These are phyloP conservation scores for Rhopalosiphum maidis DNA, from an alignment of 1,140 invertebrate species.

Conservation along the genomic window DNA sequence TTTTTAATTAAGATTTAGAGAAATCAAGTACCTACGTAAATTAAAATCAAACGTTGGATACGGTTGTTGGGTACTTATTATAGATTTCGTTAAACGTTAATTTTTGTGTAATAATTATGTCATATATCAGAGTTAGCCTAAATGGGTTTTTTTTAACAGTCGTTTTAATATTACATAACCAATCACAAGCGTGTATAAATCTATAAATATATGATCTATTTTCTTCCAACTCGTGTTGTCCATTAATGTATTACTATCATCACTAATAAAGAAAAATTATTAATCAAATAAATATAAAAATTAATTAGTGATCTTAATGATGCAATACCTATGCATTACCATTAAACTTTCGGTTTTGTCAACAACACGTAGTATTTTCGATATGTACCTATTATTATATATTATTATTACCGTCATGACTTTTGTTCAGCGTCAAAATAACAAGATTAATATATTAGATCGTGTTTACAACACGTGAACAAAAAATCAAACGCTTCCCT, in stretches of 20 bases:
- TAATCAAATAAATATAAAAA: not conserved
- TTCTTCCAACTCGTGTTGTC: too few relatives aligned
- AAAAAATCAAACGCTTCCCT: constrained; percentile 10
- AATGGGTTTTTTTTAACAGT: not conserved
- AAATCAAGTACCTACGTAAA: constrained; percentile 10
- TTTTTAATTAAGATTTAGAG: constrained; percentile 31
- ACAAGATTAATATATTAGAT: constrained; percentile 18
- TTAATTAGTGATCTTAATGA: not conserved
- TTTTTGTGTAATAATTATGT: constrained; percentile 40
- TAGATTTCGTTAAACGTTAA: constrained; percentile 14
- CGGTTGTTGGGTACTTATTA: constrained; percentile 15
- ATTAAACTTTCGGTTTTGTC: constrained; percentile 11
- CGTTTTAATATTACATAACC: constrained; percentile 32
- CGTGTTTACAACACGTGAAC: not conserved
- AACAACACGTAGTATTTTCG: not conserved
- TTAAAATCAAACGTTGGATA: not conserved
- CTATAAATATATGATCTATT: too few relatives aligned
- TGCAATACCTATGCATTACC: not conserved
- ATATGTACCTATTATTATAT: not conserved
- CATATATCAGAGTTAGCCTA: not conserved
- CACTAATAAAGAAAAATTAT: too few relatives aligned
- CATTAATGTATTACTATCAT: too few relatives aligned
- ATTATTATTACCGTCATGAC: not conserved
- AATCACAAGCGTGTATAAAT: not conserved
- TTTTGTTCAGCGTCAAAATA: not conserved